Evolutionary conservation across 2,113 vertebrate species (phyloP).

Genomic region (Coreoperca whiteheadi): DNA sequence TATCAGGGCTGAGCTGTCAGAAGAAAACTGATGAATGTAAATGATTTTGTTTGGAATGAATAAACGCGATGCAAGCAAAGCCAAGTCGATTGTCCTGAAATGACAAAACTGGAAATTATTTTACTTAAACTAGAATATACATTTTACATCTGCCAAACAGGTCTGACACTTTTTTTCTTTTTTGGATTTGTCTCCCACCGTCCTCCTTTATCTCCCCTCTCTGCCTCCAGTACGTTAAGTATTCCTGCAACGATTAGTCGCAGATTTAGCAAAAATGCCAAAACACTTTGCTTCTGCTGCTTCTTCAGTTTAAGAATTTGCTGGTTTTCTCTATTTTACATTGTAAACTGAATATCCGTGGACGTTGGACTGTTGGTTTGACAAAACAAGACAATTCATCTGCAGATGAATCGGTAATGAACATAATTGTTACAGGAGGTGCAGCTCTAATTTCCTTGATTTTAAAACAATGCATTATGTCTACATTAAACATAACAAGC

Average conservation of each 20-base stretch:
- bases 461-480: neutral
- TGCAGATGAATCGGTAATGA: too few species aligned
- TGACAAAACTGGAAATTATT: neutral
- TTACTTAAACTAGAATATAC: neutral
- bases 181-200: neutral
- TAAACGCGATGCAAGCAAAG: neutral
- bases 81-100: neutral
- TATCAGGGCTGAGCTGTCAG: constrained; percentile 8
- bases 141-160: neutral
- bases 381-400: too few species aligned
- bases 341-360: neutral
- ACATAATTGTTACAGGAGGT: too few species aligned
- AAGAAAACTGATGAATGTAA: neutral
- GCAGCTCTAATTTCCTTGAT: too few species aligned
- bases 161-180: neutral
- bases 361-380: neutral
- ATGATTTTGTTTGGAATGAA: neutral
- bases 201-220: neutral
- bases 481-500: neutral
- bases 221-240: neutral
- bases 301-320: neutral
- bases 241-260: neutral
- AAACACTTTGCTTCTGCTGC: neutral
- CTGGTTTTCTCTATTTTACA: neutral
- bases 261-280: neutral